Conservation (phyloP, 1,140 invertebrate genomes). For the Cyclargus thomasi region DNA sequence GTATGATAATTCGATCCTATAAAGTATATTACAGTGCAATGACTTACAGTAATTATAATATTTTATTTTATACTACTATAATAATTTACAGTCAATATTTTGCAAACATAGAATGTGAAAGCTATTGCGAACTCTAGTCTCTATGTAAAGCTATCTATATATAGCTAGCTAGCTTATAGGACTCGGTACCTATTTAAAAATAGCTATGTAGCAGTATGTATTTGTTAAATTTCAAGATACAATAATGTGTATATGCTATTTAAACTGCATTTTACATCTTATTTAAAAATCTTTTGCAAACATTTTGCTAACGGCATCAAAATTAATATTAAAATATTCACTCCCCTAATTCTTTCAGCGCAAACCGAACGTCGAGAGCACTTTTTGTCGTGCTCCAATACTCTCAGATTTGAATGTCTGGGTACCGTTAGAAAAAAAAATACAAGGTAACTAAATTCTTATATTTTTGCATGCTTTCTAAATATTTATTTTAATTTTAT, state of each 20-base stretch:
- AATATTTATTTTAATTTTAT: not conserved
- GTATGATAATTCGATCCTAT: slow-evolving; percentile 11
- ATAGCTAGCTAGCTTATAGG: too few relatives aligned
- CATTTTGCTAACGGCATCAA: not conserved
- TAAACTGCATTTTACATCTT: not conserved
- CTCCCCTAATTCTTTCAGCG: slow-evolving; percentile 12
- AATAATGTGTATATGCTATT: not conserved
- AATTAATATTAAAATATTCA: not conserved
- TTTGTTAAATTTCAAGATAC: not conserved
- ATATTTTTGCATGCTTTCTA: slow-evolving; percentile 6
- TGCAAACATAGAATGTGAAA: too few relatives aligned
- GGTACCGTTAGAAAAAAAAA: slow-evolving; percentile 9
- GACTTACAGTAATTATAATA: not conserved
- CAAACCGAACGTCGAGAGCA: slow-evolving; percentile 6
- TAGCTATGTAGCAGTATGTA: too few relatives aligned
- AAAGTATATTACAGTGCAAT: slow-evolving; percentile 8
- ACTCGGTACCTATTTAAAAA: too few relatives aligned
- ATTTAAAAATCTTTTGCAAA: not conserved
- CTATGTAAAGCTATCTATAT: too few relatives aligned
- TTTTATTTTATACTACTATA: too few relatives aligned
- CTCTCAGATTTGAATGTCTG: slow-evolving; percentile 9
- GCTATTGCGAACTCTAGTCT: too few relatives aligned
- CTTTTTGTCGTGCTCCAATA: slow-evolving; percentile 13
- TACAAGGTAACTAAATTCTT: not conserved
- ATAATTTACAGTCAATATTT: too few relatives aligned